Evolutionary conservation across 2,888 invertebrate species (phyloP).

Genomic region (Acronicta leporina): DNA sequence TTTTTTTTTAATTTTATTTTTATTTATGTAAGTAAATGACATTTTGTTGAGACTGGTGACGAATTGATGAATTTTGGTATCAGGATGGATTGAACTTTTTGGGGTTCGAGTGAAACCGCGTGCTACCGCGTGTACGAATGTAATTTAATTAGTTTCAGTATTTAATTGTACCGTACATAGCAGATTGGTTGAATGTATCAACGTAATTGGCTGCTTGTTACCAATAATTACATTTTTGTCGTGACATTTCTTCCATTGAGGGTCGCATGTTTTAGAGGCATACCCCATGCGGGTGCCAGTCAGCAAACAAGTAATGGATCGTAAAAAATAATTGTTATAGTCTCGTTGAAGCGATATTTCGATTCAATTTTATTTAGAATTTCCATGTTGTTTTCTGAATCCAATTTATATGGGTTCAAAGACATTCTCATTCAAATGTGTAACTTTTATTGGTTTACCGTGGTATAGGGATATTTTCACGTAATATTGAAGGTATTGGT

Average conservation of each 20-base stretch:
- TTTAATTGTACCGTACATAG: background rate
- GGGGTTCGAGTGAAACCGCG: too few species aligned
- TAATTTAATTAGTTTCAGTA: background rate
- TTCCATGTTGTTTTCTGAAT: slow-evolving; percentile 49
- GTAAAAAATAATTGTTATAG: slow-evolving; percentile 64
- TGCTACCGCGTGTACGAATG: too few species aligned
- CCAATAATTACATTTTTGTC: background rate
- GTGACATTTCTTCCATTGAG: slow-evolving; percentile 7
- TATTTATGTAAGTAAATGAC: too few species aligned
- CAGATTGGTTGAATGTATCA: background rate
- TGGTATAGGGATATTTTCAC: slow-evolving; percentile 14
- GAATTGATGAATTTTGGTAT: too few species aligned
- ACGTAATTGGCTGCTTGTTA: background rate
- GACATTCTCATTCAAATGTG: slow-evolving; percentile 22
- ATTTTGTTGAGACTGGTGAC: too few species aligned
- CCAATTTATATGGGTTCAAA: slow-evolving; percentile 41
- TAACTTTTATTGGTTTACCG: slow-evolving; percentile 19
- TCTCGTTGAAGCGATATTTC: slow-evolving; percentile 47
- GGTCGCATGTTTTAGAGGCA: slow-evolving; percentile 20
- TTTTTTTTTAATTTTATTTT: too few species aligned
- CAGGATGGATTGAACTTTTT: too few species aligned
- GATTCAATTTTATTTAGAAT: slow-evolving; percentile 50
- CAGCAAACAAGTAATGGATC: slow-evolving; percentile 46
- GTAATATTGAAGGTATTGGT: slow-evolving; percentile 2
- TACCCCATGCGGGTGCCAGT: slow-evolving; percentile 12